These are phyloP conservation scores for Leiothrix lutea DNA, from an alignment of 2,113 vertebrate species.

Conservation along the genomic window DNA sequence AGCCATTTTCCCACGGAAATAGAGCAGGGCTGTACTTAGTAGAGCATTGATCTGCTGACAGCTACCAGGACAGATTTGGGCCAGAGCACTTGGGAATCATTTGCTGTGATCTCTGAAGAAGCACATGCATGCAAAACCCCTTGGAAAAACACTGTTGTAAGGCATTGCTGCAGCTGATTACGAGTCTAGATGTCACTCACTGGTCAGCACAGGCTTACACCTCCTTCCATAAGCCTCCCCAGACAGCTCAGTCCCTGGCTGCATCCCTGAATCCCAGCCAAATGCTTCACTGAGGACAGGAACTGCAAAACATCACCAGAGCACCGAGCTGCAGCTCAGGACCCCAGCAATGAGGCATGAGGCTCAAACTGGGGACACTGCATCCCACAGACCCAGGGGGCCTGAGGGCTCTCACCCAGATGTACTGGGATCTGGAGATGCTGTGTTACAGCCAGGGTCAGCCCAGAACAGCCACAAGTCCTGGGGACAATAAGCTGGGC, in stretches of 20 bases:
- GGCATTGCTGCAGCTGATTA: neutral
- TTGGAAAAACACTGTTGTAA: neutral
- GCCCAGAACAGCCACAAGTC: neutral
- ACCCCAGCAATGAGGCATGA: fast-evolving
- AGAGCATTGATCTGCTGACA: constrained; percentile 58
- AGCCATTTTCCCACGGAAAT: constrained; percentile 49
- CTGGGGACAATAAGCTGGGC: neutral
- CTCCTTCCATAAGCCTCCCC: neutral
- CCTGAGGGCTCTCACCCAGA: neutral
- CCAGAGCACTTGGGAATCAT: constrained; percentile 56
- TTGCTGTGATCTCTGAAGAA: constrained; percentile 31
- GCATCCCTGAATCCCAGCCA: neutral
- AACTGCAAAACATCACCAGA: neutral
- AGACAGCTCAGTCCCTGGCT: neutral
- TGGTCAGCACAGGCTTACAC: neutral
- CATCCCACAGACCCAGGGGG: fast-evolving
- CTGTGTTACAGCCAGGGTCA: neutral
- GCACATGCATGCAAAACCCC: neutral
- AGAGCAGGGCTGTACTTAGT: constrained; percentile 24
- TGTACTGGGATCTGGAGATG: neutral
- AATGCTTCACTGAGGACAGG: neutral
- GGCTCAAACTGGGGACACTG: neutral
- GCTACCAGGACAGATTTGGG: constrained; percentile 46
- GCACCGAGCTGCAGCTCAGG: neutral
- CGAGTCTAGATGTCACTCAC: neutral